Evolutionary conservation across 1,140 invertebrate species (phyloP), one percentile per base, ranked within the genome.

Genomic region (Thaumatotibia leucotreta): DNA sequence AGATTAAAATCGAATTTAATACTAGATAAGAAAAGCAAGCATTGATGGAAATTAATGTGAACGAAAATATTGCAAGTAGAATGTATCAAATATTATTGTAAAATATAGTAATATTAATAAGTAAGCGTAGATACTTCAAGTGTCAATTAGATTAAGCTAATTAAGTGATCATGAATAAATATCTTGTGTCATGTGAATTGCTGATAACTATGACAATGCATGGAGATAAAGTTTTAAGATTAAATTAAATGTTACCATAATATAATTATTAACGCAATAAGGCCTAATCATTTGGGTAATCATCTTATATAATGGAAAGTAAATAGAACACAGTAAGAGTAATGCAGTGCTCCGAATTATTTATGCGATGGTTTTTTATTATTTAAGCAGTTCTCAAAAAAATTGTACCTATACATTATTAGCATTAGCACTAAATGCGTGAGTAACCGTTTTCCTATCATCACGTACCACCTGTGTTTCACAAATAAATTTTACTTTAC

Each of bases 1-100:
- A 75, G 69, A 71, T 49, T 67, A 33, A 58, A 14, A 58, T 54
- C 52, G 52, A 58, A 58, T 58, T 58, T 58, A 58, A 24, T 58
- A 58, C 23, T 14, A 58, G 52, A 4, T 58, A 58, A 58, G 52
- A 24, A 27, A 27, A 58, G n/a, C 10, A 1, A 27, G 23, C 17
- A 31, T 58, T 27, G 52, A 58, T 29, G 52, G n/a, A 4, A 58
- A 58, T n/a, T 58, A 27, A 58, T 27, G 52, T 58, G 11, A 58
- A 58, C 52, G 52, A 58, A 58, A 58, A 58, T 58, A 45, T 45
- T 20, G 17, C 8, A 29, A 29, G 27, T 29, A 45, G 9, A 20
- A n/a, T n/a, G n/a, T n/a, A n/a, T n/a, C n/a, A n/a, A n/a, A n/a
- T n/a, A n/a, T n/a, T n/a, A n/a, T n/a, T 45, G 39, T 45, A 45